Base-by-base conservation (phyloP, 2,113 vertebrate species). In the Mixornis gularis region DNA sequence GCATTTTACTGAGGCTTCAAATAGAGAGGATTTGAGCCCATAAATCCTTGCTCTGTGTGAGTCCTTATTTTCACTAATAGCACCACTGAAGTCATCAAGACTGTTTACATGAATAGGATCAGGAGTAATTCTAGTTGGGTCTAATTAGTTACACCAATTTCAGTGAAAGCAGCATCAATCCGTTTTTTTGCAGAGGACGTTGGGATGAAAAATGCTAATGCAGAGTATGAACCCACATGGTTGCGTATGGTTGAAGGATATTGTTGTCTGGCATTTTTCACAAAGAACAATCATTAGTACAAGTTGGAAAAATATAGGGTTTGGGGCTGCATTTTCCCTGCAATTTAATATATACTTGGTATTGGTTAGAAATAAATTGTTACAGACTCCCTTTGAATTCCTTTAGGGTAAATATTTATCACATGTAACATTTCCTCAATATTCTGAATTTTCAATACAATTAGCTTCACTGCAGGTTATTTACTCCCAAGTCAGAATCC, bases 331-430 rank as follows among this genome's bases (percentile, higher is more conserved):
- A 15, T 90, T 97, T 95, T 92, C 85, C 56, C 81, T 91, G 60
- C 79, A 87, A 96, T 96, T 96, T 96, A 90, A 70, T 91, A 93
- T 91, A 38, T 91, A 77, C 87, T 94, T 44, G 80, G 89, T 95
- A 92, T 95, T 91, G 95, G 94, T 93, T 95, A 87, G 94, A 95
- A 95, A 96, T 95, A 95, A 87, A 91, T 94, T 95, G 90, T 91
- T 94, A 89, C 88, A 93, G 92, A 70, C 87, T 96, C 87, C 87
- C 91, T 96, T 91, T 83, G 94, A 94, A 92, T 94, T 93, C 90
- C 94, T 92, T 95, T 53, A 95, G 94, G 95, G 96, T 94, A 95
- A 95, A 96, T 97, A 95, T 96, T 96, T 96, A 95, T 96, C 95
- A 96, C 86, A 89, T 64, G 68, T 94, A 97, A 97, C 93, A 3